These are phyloP conservation scores for Hippasteria phrygiana DNA, from an alignment of 53 echinoderm and acorn worm genomes.

Conservation along the genomic window DNA sequence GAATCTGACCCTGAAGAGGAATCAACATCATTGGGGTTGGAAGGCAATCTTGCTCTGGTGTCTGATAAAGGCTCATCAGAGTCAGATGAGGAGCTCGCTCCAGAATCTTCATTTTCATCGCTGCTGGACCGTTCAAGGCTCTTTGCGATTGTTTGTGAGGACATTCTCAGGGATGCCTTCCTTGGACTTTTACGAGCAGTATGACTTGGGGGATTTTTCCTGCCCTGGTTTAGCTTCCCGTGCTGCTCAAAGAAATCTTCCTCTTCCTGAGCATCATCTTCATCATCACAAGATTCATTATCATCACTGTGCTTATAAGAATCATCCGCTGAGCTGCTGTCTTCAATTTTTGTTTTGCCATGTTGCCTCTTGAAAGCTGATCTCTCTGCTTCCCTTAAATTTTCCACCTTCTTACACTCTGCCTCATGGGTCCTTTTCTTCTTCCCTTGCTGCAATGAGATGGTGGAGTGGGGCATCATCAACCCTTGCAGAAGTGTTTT, in stretches of 20 bases:
- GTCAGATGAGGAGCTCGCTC: background rate
- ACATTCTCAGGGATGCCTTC: background rate
- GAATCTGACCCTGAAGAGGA: background rate
- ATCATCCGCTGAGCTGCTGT: background rate
- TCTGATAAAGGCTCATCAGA: slow-evolving; percentile 33
- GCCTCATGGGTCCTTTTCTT: background rate
- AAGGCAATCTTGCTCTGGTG: background rate
- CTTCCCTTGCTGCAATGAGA: background rate
- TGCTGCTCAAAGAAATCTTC: background rate
- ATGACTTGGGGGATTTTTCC: background rate
- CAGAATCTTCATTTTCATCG: slow-evolving; percentile 10
- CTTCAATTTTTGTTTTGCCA: background rate
- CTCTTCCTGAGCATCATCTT: background rate
- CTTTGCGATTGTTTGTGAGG: background rate
- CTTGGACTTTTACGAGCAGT: slow-evolving; percentile 15
- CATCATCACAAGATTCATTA: background rate
- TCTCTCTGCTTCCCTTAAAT: background rate
- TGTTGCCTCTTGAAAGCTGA: background rate
- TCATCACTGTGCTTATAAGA: background rate
- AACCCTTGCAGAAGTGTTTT: background rate
- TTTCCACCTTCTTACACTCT: background rate
- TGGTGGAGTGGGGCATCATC: background rate
- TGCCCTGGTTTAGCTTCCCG: background rate
- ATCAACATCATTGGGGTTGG: background rate
- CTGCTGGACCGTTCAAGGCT: slow-evolving; percentile 1